These are phyloP conservation scores for Dione vanillae DNA, from an alignment of 2,888 invertebrate species.

Conservation along the genomic window DNA sequence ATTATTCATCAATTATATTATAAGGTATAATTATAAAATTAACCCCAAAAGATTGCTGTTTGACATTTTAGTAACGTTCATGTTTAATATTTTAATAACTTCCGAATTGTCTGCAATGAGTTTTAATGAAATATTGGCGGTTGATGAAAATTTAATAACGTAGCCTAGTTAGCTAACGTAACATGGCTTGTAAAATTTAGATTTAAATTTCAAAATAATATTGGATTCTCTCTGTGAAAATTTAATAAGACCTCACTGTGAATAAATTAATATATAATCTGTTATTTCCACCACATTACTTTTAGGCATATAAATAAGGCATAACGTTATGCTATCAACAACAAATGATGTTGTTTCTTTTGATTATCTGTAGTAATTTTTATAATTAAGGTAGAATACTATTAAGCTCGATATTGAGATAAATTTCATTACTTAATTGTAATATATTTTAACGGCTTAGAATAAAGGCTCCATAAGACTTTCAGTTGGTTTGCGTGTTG, in stretches of 20 bases:
- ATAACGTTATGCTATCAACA: too few relatives aligned
- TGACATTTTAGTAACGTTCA: not conserved
- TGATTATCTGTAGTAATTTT: too few relatives aligned
- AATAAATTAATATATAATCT: too few relatives aligned
- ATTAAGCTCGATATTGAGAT: too few relatives aligned
- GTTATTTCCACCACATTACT: too few relatives aligned
- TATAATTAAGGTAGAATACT: too few relatives aligned
- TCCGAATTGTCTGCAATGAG: slow-evolving; percentile 16
- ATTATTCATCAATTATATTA: not conserved
- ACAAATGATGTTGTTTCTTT: too few relatives aligned
- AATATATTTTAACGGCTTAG: not conserved
- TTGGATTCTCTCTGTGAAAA: not conserved
- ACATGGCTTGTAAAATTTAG: slow-evolving; percentile 14
- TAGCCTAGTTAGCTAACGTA: slow-evolving; percentile 14
- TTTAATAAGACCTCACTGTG: too few relatives aligned
- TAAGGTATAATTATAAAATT: not conserved
- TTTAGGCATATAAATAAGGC: too few relatives aligned
- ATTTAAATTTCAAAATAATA: not conserved
- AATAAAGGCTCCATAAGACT: slow-evolving; percentile 1
- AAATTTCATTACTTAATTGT: too few relatives aligned
- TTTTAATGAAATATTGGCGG: slow-evolving; percentile 31
- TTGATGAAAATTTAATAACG: slow-evolving; percentile 40
- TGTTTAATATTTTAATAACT: slow-evolving; percentile 19
- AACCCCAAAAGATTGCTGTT: slow-evolving; percentile 1
- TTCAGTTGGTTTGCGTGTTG: slow-evolving; percentile 22